These are phyloP conservation scores for Heteromurus nitidus DNA, from an alignment of 2,888 invertebrate genomes.

Conservation along the genomic window DNA sequence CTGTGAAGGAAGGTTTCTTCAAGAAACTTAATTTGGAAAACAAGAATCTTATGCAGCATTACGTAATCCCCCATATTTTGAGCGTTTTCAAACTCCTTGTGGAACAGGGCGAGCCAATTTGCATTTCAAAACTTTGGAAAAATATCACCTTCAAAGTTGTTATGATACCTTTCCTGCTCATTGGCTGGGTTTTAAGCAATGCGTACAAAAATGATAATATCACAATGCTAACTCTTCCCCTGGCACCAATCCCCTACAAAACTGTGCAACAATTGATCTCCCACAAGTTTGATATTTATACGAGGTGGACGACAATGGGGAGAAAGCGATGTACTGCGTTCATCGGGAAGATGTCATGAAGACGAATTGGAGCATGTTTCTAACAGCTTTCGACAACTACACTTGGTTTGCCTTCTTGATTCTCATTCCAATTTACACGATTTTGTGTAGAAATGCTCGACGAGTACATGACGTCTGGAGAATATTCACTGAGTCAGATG, in stretches of 20 bases:
- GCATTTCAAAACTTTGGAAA: neutral
- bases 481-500: too few relatives aligned
- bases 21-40: neutral
- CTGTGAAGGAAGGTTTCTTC: neutral
- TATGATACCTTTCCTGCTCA: neutral
- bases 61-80: neutral
- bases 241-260: neutral
- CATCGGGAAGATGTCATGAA: too few relatives aligned
- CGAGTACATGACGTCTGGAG: too few relatives aligned
- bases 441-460: too few relatives aligned
- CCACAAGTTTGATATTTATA: constrained; percentile 11
- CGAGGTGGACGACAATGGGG: too few relatives aligned
- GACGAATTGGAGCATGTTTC: too few relatives aligned
- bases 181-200: neutral
- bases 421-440: too few relatives aligned
- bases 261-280: neutral
- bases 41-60: neutral
- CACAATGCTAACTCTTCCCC: constrained; percentile 15
- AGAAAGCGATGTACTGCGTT: too few relatives aligned
- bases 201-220: constrained; percentile 23
- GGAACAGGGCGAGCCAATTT: neutral
- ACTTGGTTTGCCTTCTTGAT: too few relatives aligned
- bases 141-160: neutral
- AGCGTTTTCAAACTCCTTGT: neutral
- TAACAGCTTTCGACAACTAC: too few relatives aligned